Evolutionary conservation across 2,797 vertebrate genomes (phyloP), one percentile per base, ranked within the genome.

Genomic region (Heteromormyrus szaboi): DNA sequence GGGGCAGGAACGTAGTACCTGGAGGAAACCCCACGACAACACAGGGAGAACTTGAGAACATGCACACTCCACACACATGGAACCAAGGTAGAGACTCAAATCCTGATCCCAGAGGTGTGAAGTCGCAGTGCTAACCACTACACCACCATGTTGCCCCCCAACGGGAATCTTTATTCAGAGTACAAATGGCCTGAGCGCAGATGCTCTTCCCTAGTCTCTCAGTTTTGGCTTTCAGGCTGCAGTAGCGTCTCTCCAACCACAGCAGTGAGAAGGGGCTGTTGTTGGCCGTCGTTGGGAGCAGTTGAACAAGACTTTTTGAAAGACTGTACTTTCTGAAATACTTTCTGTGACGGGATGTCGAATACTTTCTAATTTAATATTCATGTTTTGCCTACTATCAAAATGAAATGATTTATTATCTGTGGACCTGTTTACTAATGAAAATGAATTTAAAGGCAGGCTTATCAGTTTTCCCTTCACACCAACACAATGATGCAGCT

Each of bases 341-440:
- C 76, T 46, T 46, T 81, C 19, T 44, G 37, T 44, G 37, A 89
- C 91, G 89, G 93, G 93, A 92, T 88, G 90, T 87, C 91, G 87
- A 95, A 94, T 14, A 53, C 14, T 17, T 17, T 53, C 14, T 53
- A 53, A 53, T 53, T 53, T 53, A 53, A 53, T 53, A 53, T 17
- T 53, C 51, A 53, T 53, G 51, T 53, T 53, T 53, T 53, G 14
- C 51, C 51, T 53, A 4, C 51, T 53, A 17, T 17, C 51, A 53
- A 53, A 5, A 54, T 54, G 14, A 54, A 54, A 54, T 54, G 53
- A 5, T 53, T 53, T 17, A 53, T 94, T 94, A 94, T 90, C 91
- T 94, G 93, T 93, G 92, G 93, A 88, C 85, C 50, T 89, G 91
- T 92, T 93, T 96, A 96, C 96, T 95, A 96, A 95, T 95, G 93